Base-by-base conservation (phyloP, 2,113 vertebrate genomes). In the Marmota flaviventris region DNA sequence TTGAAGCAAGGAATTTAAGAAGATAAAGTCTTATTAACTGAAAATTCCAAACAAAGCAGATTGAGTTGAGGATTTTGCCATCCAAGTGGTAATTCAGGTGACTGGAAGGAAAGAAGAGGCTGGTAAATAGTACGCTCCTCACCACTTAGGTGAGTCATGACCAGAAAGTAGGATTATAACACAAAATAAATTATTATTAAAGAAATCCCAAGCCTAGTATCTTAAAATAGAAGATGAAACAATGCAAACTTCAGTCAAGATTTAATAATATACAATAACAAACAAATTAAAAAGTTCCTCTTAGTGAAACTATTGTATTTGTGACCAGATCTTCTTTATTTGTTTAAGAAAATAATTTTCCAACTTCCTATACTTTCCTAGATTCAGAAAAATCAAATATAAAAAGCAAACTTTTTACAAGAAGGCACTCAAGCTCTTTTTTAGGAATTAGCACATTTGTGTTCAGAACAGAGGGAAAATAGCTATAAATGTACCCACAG, bases 331-430 rank as follows among this genome's bases (percentile, higher is more conserved):
- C 32, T 1, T 0, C 17, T 53, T 85, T 93, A 45, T 42, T 85
- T 93, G 42, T 42, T 51, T 88, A 83, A 83, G 45, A 53, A 65
- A 3, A 16, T 93, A 4, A 61, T 45, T 75, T 22, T 84, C 16
- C 61, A 76, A n/a, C 34, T 51, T 95, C 29, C 32, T 92, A 39
- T 29, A 98, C 70, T 89, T 90, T 94, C 42, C 8, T 95, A 93
- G 61, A 94, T 67, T 96, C 32, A 32, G 45, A 97, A 77, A 79
- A 96, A 42, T 67, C 91, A 96, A 89, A 88, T 42, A 95, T 81
- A 22, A 81, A 85, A 93, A 95, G 39, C 20, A 42, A 89, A 1
- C 34, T 73, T 51, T 42, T 94, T 45, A 34, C 17, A 94, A 72
- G 25, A 18, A 83, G 65, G 8, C 8, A 91, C 5, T 87, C 4